These are phyloP conservation scores for Parthenolecanium corni DNA, from an alignment of 2,888 invertebrate genomes.

Conservation along the genomic window DNA sequence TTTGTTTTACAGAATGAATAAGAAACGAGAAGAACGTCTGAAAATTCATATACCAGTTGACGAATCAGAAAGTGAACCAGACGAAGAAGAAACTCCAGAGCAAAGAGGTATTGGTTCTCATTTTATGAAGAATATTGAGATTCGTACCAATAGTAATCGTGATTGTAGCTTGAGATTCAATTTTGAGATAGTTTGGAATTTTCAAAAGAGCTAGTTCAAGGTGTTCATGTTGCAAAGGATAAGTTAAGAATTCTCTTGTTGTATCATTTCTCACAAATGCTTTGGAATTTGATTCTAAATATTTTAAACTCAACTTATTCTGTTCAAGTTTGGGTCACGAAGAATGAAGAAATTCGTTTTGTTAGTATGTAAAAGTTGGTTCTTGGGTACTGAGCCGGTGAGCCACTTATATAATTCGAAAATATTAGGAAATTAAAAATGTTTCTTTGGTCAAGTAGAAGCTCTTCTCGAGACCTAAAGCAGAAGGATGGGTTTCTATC, in stretches of 20 bases:
- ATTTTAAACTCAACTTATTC: too few relatives aligned
- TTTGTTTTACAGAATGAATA: constrained; percentile 11
- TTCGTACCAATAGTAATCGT: neutral
- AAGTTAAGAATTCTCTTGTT: neutral
- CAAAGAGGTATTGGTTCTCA: constrained; percentile 41
- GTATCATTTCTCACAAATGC: too few relatives aligned
- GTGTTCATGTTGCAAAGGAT: neutral
- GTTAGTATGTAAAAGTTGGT: too few relatives aligned
- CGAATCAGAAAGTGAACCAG: constrained; percentile 43
- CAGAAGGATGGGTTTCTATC: too few relatives aligned
- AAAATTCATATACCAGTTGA: constrained; percentile 35
- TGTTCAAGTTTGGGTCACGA: too few relatives aligned
- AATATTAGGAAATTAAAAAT: too few relatives aligned
- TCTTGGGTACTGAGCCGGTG: too few relatives aligned
- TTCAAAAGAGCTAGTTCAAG: neutral
- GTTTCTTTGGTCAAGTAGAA: too few relatives aligned
- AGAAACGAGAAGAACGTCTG: constrained; percentile 21
- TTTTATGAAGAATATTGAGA: neutral
- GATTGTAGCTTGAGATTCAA: neutral
- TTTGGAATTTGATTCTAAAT: too few relatives aligned
- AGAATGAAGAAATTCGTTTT: too few relatives aligned
- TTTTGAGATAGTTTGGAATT: neutral
- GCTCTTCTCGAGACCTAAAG: too few relatives aligned
- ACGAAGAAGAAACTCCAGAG: constrained; percentile 52
- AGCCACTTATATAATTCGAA: too few relatives aligned